Base-by-base conservation (phyloP, 2,797 vertebrate genomes). In the Rhabdomys pumilio region DNA sequence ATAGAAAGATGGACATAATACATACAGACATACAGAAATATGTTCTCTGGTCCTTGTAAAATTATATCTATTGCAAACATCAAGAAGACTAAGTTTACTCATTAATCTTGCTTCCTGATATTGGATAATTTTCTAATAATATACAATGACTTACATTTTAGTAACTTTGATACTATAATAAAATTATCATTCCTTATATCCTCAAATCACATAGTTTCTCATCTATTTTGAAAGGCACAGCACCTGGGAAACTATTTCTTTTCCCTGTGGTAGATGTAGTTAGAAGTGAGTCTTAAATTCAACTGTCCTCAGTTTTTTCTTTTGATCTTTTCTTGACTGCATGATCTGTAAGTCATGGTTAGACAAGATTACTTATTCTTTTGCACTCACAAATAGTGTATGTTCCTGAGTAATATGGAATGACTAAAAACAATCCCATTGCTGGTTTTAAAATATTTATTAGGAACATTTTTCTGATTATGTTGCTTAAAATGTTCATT, bases 291-390 rank as follows among this genome's bases (percentile, higher is more conserved):
- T 31, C 12, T 84, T 44, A 47, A 57, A 69, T 80, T 94, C 19
- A 69, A 24, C 53, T 85, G 79, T 82, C 59, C 53, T 87, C 65
- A 67, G 50, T 86, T 82, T 94, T 93, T 94, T 47, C 53, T 94
- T 80, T 44, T 31, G 72, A 69, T 63, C 8, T 31, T 86, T 89
- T 65, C 44, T 89, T 96, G 14, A 38, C 89, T 87, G 47, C 0
- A 57, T 3, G 26, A 57, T 34, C 47, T 55, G 26, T 69, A 89
- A 95, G 50, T 75, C 6, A 53, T 31, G 67, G 31, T 57, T 83
- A 86, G 47, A 6, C 38, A 65, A 80, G 29, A 69, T 79, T 76
- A 9, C 57, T 85, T 57, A 84, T 89, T 92, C 75, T 8, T 79
- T 72, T 85, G 15, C 3, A 91, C 8, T 47, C 73, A 50, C 1